A percentile compares a stretch with the other conserved stretches of the same genome.
These are phyloP conservation scores for Hartigia nigra DNA, from an alignment of 2,888 invertebrate genomes.

Conservation along the genomic window DNA sequence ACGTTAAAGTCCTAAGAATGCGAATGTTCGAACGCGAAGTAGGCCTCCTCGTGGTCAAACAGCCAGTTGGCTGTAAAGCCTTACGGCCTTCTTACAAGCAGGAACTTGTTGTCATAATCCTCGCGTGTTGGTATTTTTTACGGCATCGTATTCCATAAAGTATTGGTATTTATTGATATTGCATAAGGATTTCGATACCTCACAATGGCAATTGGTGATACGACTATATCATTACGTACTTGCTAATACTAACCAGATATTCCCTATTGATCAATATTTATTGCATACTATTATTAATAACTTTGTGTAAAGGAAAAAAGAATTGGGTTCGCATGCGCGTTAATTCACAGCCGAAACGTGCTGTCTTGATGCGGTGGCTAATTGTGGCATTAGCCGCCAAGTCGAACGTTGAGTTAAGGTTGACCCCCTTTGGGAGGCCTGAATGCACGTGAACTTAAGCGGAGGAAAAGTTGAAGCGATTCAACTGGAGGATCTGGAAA, in stretches of 20 bases:
- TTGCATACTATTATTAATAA: conserved; percentile 18
- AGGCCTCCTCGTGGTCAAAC: neutral
- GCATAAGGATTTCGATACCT: conserved; percentile 40
- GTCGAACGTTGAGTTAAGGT: neutral
- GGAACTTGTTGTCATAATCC: conserved; percentile 49
- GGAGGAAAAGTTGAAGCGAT: neutral
- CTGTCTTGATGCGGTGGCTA: neutral
- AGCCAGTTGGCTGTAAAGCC: conserved; percentile 7
- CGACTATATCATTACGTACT: neutral
- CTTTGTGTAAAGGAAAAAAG: neutral
- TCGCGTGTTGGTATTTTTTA: conserved; percentile 47
- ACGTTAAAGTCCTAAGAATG: conserved; percentile 32
- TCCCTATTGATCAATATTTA: conserved; percentile 31
- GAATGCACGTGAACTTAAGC: neutral
- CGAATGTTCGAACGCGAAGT: conserved; percentile 25
- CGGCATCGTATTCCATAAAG: conserved; percentile 45
- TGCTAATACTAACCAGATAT: conserved; percentile 12
- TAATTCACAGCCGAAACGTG: neutral
- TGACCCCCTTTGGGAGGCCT: neutral
- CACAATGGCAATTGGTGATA: conserved; percentile 22
- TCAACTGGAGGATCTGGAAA: neutral
- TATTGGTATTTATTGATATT: conserved; percentile 53
- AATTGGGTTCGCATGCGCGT: neutral
- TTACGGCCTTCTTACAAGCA: conserved; percentile 41
- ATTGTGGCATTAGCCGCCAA: neutral